These are phyloP conservation scores for Alosa alosa DNA, from an alignment of 2,113 vertebrate genomes.

Conservation along the genomic window DNA sequence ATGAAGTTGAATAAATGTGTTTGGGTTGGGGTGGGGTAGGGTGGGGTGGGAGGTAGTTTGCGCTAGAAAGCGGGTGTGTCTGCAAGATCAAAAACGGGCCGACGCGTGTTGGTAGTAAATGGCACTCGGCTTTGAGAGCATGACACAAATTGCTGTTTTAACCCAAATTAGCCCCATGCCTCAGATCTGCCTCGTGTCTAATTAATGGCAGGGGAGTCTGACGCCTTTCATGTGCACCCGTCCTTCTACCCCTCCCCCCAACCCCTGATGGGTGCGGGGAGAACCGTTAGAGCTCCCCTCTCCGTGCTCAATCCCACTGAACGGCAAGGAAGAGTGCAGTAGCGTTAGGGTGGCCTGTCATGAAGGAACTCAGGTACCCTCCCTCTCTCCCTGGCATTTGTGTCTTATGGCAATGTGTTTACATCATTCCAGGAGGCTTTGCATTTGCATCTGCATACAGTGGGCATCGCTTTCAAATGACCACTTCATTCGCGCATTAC, in stretches of 20 bases:
- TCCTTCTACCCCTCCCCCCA: conserved; percentile 32
- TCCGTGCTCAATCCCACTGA: background rate
- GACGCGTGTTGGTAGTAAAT: conserved; percentile 54
- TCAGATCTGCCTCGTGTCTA: conserved; percentile 67
- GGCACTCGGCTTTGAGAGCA: conserved; percentile 59
- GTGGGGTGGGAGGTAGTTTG: background rate
- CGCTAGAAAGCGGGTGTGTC: conserved; percentile 12
- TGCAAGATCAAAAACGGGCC: conserved; percentile 14
- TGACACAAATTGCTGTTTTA: conserved; percentile 64
- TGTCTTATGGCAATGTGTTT: background rate
- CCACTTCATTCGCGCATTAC: no score
- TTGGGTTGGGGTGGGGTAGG: background rate
- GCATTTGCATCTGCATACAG: background rate
- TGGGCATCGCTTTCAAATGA: no score
- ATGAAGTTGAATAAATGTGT: conserved; percentile 13
- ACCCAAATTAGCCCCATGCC: conserved; percentile 62
- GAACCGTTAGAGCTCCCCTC: background rate
- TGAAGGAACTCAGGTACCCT: background rate
- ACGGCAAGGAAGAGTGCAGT: background rate
- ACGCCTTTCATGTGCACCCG: conserved; percentile 62
- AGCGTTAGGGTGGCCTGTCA: background rate
- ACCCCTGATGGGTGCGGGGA: background rate
- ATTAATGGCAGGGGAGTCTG: conserved; percentile 56
- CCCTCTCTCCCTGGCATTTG: background rate
- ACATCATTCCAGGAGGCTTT: background rate